Evolutionary conservation across 2,113 vertebrate genomes (phyloP).

Genomic region (Planiliza haematocheilus): DNA sequence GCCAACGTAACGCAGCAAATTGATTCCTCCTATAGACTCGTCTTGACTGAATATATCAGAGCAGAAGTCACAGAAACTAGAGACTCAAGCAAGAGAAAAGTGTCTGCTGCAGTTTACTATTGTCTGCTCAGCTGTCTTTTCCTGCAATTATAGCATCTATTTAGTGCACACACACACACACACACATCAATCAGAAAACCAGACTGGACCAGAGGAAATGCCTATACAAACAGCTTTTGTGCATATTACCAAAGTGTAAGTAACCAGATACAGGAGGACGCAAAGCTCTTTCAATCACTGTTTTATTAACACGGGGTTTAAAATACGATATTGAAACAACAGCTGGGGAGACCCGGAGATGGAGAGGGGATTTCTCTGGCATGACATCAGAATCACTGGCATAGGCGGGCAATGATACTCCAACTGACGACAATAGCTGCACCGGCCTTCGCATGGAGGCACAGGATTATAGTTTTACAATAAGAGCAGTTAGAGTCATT

Average conservation of each 20-base stretch:
- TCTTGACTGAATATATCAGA: conserved; percentile 35
- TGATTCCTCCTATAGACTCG: conserved; percentile 35
- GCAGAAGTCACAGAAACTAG: conserved; percentile 39
- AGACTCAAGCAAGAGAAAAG: conserved; percentile 37
- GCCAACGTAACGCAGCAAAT: conserved; percentile 48
- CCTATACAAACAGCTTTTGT: conserved; percentile 58
- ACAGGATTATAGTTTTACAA: conserved; percentile 1
- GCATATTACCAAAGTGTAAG: conserved; percentile 66
- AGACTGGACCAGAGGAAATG: conserved; percentile 33
- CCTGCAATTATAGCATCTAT: conserved; percentile 57
- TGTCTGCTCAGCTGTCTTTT: conserved; percentile 68
- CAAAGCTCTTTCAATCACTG: conserved; percentile 77
- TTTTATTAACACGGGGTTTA: conserved; percentile 79
- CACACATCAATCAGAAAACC: conserved; percentile 56
- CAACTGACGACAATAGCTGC: conserved; percentile 20
- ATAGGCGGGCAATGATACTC: conserved; percentile 59
- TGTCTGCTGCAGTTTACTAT: conserved; percentile 40
- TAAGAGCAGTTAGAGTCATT: conserved; percentile 1
- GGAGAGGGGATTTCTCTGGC: conserved; percentile 68
- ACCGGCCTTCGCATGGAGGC: not conserved
- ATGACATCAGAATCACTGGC: conserved; percentile 73
- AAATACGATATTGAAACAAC: conserved; percentile 73
- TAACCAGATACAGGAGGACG: conserved; percentile 76
- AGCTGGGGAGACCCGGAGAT: conserved; percentile 71
- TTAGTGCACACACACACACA: conserved; percentile 42